Percentiles rank a stretch among this genome's conserved stretches.
These are phyloP conservation scores for Poeciliopsis paucimaculata DNA, from an alignment of 2,797 vertebrate species.

Conservation along the genomic window DNA sequence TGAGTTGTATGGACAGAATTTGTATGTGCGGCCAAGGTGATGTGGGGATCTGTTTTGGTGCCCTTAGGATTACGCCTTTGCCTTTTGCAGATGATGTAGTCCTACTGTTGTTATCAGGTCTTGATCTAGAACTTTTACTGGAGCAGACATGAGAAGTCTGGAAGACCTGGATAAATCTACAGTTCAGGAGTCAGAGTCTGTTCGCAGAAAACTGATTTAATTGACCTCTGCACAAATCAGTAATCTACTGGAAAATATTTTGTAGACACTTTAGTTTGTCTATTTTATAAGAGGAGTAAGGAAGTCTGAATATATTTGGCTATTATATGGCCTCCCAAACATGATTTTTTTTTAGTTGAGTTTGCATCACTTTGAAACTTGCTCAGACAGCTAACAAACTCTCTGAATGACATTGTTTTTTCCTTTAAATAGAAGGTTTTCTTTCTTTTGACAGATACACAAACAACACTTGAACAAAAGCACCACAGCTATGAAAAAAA, in stretches of 20 bases:
- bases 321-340: not conserved
- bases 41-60: too few relatives aligned
- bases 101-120: too few relatives aligned
- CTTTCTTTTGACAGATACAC: not conserved
- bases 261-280: not conserved
- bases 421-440: not conserved
- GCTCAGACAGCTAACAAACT: not conserved
- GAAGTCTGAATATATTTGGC: not conserved
- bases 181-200: not conserved
- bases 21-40: too few relatives aligned
- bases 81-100: too few relatives aligned
- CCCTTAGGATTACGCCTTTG: too few relatives aligned
- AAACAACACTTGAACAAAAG: not conserved
- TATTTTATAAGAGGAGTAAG: not conserved
- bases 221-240: not conserved
- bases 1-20: too few relatives aligned
- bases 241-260: not conserved
- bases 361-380: not conserved
- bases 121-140: too few relatives aligned
- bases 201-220: not conserved
- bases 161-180: not conserved
- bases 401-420: not conserved
- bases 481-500: not conserved
- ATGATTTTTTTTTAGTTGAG: not conserved
- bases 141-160: not conserved